These are phyloP conservation scores for Neopipo cinnamomea DNA, from an alignment of 2,113 vertebrate species.

Conservation along the genomic window DNA sequence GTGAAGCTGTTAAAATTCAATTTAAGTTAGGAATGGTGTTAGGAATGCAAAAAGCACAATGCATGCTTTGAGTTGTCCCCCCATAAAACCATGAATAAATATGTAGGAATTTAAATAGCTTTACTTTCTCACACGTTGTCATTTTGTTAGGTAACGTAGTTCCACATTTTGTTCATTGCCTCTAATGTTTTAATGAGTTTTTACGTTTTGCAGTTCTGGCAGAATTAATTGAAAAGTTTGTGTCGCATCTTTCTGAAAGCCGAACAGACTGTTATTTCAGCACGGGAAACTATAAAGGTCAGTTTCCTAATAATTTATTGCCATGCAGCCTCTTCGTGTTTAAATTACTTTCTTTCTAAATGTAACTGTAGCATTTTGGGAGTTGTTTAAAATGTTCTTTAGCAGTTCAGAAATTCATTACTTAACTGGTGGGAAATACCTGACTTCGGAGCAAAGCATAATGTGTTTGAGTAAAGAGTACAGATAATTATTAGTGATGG, in stretches of 20 bases:
- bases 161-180: neutral
- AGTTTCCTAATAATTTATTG: slow-evolving; percentile 50
- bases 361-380: neutral
- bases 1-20: slow-evolving; percentile 68
- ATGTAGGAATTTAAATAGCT: neutral
- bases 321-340: neutral
- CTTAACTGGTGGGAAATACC: neutral
- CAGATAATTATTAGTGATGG: neutral
- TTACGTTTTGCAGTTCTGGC: slow-evolving; percentile 78
- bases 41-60: slow-evolving; percentile 42
- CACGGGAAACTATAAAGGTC: slow-evolving; percentile 79
- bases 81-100: neutral
- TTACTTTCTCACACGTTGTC: neutral
- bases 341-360: neutral
- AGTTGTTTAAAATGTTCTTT: neutral
- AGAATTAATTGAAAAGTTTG: slow-evolving; percentile 86
- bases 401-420: neutral
- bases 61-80: slow-evolving; percentile 21
- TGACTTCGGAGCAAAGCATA: neutral
- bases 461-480: neutral
- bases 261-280: slow-evolving; percentile 80
- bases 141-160: neutral
- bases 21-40: slow-evolving; percentile 39
- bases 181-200: slow-evolving; percentile 49
- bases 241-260: slow-evolving; percentile 79